These are phyloP conservation scores for Xenus cinereus DNA, from an alignment of 2,113 vertebrate species.

Conservation along the genomic window DNA sequence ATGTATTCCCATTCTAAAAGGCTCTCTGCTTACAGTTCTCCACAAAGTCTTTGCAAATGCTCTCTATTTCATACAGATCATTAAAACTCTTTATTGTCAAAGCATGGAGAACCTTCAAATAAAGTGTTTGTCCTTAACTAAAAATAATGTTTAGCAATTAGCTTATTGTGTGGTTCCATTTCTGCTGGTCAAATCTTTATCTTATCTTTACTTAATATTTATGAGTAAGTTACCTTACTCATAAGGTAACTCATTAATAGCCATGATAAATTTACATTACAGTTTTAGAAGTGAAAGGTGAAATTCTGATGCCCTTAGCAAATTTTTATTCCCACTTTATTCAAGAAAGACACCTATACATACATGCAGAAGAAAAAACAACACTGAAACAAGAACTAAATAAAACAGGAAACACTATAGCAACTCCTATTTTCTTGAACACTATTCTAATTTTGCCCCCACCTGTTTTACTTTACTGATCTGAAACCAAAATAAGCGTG, in stretches of 20 bases:
- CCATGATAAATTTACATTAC: not conserved
- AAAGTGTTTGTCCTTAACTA: not conserved
- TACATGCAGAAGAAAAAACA: not conserved
- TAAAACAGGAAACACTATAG: not conserved
- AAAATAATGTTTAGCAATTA: not conserved
- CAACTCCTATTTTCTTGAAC: not conserved
- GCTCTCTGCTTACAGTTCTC: not conserved
- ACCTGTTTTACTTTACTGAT: not conserved
- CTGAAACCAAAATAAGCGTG: not conserved
- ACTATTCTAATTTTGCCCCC: not conserved
- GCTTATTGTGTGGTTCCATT: not conserved
- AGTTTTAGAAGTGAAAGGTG: not conserved
- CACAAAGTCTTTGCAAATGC: not conserved
- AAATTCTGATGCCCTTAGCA: not conserved
- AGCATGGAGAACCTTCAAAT: not conserved
- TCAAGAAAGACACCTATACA: not conserved
- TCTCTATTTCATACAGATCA: not conserved
- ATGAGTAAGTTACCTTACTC: too few relatives aligned
- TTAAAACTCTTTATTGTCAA: not conserved
- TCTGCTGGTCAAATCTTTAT: not conserved
- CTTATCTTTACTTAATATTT: too few relatives aligned
- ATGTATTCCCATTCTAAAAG: not conserved
- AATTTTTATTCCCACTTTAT: not conserved
- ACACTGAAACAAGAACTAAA: not conserved
- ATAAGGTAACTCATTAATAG: not conserved